Evolutionary conservation across 2,888 invertebrate genomes (phyloP), one percentile per base, ranked within the genome.

Genomic region (Lasioglossum marginatum): DNA sequence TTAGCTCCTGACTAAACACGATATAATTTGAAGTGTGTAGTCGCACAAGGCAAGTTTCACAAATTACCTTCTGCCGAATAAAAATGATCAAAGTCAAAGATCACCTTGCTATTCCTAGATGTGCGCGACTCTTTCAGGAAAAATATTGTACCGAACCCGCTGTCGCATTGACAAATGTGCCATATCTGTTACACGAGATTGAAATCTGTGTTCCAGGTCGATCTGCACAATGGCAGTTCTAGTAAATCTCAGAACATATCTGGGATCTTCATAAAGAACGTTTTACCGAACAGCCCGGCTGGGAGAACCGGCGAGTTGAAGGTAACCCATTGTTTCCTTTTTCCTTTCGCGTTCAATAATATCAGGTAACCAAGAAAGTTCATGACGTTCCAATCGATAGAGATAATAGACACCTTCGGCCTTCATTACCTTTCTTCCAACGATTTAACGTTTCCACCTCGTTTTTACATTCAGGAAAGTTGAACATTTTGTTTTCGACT

Each of bases 181-280:
- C 27, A 14, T 27, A 6, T 66, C 19, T 8, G 34, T 77, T 73
- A 31, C 68, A 37, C 75, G 23, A 79, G 31, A 43, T 75, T 57
- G n/a, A 73, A 79, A 81, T 68, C 52, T 88, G 27, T 88, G 78
- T 82, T 94, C 92, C 95, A 97, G 97, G 97, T 98, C 81, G 97
- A 98, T 93, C 96, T 98, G 90, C 97, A 97, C 82, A 96, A 96
- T 73, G 96, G 96, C 87, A 96, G 97, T 79, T 96, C 96, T 66
- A 97, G 97, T 81, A 96, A 97, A 89, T 97, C 97, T 88, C 97
- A 96, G 85, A 96, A 96, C 75, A 97, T 99, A 90, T 97, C 98
- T 82, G 99, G 99, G 10, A 99, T 99, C 94, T 99, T 99, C 95
- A 98, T 99, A 94, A 99, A 99, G 95, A 98, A 99, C 93, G 99